Evolutionary conservation across 2,113 vertebrate genomes (phyloP), one percentile per base, ranked within the genome.

Genomic region (Brienomyrus brachyistius): DNA sequence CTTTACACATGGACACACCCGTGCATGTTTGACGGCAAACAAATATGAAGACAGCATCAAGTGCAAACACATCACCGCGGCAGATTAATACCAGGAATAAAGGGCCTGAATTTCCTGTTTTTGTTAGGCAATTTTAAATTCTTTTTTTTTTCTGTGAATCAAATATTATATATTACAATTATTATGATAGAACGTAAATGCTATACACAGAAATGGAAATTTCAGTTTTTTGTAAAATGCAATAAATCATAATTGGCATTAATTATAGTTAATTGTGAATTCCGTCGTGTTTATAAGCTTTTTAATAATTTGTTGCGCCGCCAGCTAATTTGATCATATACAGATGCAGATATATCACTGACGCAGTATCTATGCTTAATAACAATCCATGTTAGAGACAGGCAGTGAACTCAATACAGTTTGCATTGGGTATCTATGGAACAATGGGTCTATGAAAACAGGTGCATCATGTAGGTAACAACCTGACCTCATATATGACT

Each of bases 1-100:
- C 77, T 89, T 89, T 80, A 89, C 40, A 89, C 80, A 80, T 56
- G 88, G 74, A 23, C 82, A 84, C 40, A 59, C 52, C 40, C 10
- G 40, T 48, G 51, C 11, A 59, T 89, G 89, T 89, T 89, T 85
- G 89, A 62, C 4, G 80, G 35, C 80, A 89, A 89, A 84, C 89
- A 85, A 84, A 89, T 2, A 10, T 9, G 9, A 51, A 40, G 43
- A 84, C 54, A 47, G 43, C 40, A 47, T 31, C 3, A 62, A 85
- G 31, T 19, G 52, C 45, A 59, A 85, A 48, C 88, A 82, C 70
- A 40, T 40, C 13, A 35, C 23, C 15, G 11, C 3, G 9, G 19
- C 45, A 21, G 5, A 89, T 27, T 9, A 59, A 56, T 43, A 2
- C n/a, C n/a, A 17, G 21, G 7, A n/a, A 66, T 21, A 48, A 48